Base-by-base conservation (phyloP, 2,113 vertebrate genomes). In the Colistium nudipinnis region DNA sequence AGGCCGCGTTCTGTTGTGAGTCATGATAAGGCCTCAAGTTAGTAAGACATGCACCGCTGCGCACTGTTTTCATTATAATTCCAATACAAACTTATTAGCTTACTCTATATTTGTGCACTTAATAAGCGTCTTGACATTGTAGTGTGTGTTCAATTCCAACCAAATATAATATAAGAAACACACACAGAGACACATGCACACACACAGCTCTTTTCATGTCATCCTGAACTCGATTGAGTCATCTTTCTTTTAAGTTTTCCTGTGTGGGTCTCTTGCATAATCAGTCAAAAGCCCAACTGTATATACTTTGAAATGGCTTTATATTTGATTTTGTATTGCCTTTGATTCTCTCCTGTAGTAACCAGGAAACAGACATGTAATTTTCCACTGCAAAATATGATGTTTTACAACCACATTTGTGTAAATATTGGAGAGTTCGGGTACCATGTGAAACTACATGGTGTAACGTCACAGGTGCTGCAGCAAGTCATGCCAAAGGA, bases 181-280 rank as follows among this genome's bases (percentile, higher is more conserved):
- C 56, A 14, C 22, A 30, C 55, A 43, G 1, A 59, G 6, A 41
- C 53, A 56, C 44, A 47, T 43, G 39, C 49, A 24, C 30, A 17
- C 67, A 47, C 60, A 71, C 45, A 78, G 70, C 65, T 62, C 45
- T 72, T 80, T 87, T 75, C 66, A 80, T 77, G 69, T 78, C 60
- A 75, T 43, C 39, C 49, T 17, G 39, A 62, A 69, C 65, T 74
- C 25, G 51, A 85, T 79, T 84, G 85, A 89, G 76, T 88, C 87
- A 85, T 84, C 79, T 89, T 59, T 55, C 70, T 82, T 81, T 87
- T 66, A 87, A 76, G 73, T 73, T 65, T 45, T 75, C 62, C 70
- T 83, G 77, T 83, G 86, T 84, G 80, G 76, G 78, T 65, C 65
- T 76, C 55, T 74, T 69, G 48, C 74, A 73, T 64, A 55, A 59